Conservation (phyloP, 1,140 invertebrate species). For the Phenacoccus solenopsis region DNA sequence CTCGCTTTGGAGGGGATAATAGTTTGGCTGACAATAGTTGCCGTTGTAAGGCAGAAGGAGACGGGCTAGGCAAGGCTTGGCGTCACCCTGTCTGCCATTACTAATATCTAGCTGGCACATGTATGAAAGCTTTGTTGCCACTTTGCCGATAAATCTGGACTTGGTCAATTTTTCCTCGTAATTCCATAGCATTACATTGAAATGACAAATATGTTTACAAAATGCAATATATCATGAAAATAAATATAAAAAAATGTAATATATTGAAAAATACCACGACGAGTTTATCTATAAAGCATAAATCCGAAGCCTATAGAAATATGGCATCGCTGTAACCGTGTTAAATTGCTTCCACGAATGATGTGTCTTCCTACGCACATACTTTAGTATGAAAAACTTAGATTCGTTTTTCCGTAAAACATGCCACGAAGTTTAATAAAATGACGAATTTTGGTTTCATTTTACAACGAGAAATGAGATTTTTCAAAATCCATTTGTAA, state of each 20-base stretch:
- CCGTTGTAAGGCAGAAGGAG: conserved; percentile 4
- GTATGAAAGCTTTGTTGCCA: background rate
- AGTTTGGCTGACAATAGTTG: conserved; percentile 12
- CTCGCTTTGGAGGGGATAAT: conserved; percentile 14
- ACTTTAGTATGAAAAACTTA: conserved; percentile 4
- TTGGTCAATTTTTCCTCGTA: too few relatives aligned
- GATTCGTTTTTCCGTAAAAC: background rate
- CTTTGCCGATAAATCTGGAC: too few relatives aligned
- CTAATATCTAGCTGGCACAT: conserved; percentile 11
- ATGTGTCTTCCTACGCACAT: conserved; percentile 13
- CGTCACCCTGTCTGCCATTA: conserved; percentile 14
- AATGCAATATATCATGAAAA: too few relatives aligned
- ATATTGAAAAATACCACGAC: background rate
- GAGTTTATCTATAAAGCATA: background rate
- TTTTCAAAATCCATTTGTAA: background rate
- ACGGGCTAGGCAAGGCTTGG: conserved; percentile 13
- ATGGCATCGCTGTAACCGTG: background rate
- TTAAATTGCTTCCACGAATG: conserved; percentile 12
- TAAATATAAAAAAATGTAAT: too few relatives aligned
- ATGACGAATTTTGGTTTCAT: too few relatives aligned
- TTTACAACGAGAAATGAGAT: too few relatives aligned
- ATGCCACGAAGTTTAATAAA: too few relatives aligned
- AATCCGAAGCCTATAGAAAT: background rate
- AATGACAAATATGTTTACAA: too few relatives aligned
- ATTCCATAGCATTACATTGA: too few relatives aligned